A percentile compares a stretch with the other conserved stretches of the same genome.
Evolutionary conservation across 2,888 invertebrate genomes (phyloP).

Genomic region (Tenthredo scrophulariae): DNA sequence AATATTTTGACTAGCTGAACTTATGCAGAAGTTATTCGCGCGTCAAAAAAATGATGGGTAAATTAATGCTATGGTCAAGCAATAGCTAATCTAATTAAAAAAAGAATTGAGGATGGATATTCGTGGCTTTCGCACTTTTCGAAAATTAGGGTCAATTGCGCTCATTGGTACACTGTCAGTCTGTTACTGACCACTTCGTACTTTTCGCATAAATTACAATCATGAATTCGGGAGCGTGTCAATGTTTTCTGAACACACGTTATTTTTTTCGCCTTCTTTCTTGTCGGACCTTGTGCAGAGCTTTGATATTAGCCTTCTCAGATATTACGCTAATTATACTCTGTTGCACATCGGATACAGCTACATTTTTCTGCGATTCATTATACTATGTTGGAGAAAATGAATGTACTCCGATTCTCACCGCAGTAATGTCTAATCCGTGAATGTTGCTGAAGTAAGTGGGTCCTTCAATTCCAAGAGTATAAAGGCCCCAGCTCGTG

Average conservation of each 20-base stretch:
- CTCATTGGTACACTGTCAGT: neutral
- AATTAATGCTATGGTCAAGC: too few species aligned
- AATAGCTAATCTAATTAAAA: too few species aligned
- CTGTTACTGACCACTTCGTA: neutral
- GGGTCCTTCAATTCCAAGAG: slow-evolving; percentile 85
- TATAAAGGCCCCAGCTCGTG: slow-evolving; percentile 85
- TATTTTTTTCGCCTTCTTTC: neutral
- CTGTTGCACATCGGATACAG: neutral
- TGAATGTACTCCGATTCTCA: slow-evolving; percentile 71
- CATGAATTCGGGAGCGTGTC: neutral
- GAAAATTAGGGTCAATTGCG: neutral
- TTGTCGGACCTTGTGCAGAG: neutral
- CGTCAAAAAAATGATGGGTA: too few species aligned
- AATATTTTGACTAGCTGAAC: neutral
- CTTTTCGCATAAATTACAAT: neutral
- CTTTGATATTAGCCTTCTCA: neutral
- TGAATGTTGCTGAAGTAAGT: slow-evolving; percentile 86
- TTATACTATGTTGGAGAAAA: neutral
- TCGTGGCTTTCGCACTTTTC: too few species aligned
- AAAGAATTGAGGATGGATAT: too few species aligned
- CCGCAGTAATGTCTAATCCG: slow-evolving; percentile 85
- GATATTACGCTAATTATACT: neutral
- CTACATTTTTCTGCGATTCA: neutral
- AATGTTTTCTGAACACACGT: neutral
- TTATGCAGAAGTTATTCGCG: neutral